These are phyloP conservation scores for Clarias platycephalus DNA, from an alignment of 2,797 vertebrate genomes.

Conservation along the genomic window DNA sequence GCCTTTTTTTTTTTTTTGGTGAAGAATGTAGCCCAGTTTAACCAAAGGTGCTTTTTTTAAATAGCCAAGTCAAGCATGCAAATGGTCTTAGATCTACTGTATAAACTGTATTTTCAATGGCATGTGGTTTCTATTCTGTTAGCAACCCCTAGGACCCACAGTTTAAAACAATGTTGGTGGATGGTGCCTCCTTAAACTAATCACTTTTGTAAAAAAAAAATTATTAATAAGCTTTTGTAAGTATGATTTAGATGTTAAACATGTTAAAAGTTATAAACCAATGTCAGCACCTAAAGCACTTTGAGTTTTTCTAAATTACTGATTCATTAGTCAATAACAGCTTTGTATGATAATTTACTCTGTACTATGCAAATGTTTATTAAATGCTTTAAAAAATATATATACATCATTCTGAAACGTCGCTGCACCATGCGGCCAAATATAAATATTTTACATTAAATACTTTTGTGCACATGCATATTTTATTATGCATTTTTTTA, in stretches of 20 bases:
- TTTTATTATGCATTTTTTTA: neutral
- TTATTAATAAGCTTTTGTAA: neutral
- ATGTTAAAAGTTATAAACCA: neutral
- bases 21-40: conserved; percentile 31
- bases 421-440: neutral
- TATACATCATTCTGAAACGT: neutral
- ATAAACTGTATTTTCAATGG: neutral
- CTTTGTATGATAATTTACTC: conserved; percentile 12
- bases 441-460: neutral
- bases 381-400: conserved; percentile 16
- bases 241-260: neutral
- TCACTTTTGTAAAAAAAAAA: no score
- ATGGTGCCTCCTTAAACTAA: neutral
- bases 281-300: conserved; percentile 37
- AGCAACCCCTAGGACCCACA: conserved; percentile 22
- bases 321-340: conserved; percentile 8
- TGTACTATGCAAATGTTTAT: conserved; percentile 30
- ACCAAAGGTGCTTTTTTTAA: conserved; percentile 34
- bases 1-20: neutral
- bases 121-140: neutral
- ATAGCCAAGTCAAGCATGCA: conserved; percentile 3
- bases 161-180: neutral
- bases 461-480: neutral
- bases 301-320: conserved; percentile 15
- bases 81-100: conserved; percentile 25